Conservation (phyloP, 2,113 vertebrate species). For the Corythornis vintsioides region DNA sequence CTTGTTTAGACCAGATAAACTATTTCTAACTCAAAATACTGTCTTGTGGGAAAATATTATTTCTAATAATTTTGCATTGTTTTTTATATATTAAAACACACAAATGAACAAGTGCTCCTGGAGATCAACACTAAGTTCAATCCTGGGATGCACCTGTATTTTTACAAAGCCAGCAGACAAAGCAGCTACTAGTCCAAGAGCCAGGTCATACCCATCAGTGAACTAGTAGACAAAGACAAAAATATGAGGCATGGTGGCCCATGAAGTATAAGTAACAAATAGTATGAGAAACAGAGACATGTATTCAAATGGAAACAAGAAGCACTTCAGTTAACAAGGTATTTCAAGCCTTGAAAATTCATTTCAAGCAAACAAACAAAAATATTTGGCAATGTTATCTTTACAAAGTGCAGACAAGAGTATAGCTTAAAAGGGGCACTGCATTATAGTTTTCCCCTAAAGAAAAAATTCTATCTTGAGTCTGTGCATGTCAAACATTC, state of each 20-base stretch:
- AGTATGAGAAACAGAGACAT: not conserved
- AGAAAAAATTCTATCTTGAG: not conserved
- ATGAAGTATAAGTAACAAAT: not conserved
- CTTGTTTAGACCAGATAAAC: not conserved
- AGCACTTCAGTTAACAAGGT: slow-evolving; percentile 19
- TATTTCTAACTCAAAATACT: not conserved
- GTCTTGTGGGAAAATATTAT: not conserved
- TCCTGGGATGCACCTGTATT: not conserved
- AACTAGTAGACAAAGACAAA: slow-evolving; percentile 10
- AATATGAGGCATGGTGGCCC: slow-evolving; percentile 37
- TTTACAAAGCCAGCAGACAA: slow-evolving; percentile 24
- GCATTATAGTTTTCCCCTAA: not conserved
- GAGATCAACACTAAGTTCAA: not conserved
- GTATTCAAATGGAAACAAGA: slow-evolving; percentile 17
- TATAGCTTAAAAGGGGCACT: not conserved
- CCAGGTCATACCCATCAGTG: not conserved
- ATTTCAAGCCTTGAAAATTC: slow-evolving; percentile 12
- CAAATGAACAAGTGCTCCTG: not conserved
- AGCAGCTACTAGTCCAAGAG: slow-evolving; percentile 4
- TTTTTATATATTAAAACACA: not conserved
- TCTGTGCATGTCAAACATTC: not conserved
- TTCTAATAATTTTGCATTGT: not conserved
- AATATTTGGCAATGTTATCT: slow-evolving; percentile 48
- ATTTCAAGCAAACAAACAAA: not conserved
- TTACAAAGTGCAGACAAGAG: slow-evolving; percentile 28